Conservation (phyloP, 2,113 vertebrate genomes). For the Tylochromis polylepis region DNA sequence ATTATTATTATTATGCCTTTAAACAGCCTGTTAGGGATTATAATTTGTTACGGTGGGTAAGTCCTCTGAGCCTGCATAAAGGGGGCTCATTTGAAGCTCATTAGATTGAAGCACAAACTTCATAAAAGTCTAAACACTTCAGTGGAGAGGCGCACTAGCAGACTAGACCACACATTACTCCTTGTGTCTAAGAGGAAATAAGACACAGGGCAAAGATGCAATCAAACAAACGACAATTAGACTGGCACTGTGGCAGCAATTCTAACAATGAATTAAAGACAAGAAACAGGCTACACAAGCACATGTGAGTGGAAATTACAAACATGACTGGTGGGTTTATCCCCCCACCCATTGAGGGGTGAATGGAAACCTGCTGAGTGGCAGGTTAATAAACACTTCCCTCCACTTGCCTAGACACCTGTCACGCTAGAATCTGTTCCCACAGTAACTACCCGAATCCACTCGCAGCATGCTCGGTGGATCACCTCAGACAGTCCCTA, state of each 20-base stretch:
- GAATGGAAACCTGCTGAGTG: slow-evolving; percentile 20
- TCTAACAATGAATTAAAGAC: not conserved
- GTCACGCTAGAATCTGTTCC: slow-evolving; percentile 9
- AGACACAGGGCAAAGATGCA: not conserved
- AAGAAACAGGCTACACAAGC: not conserved
- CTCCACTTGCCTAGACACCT: not conserved
- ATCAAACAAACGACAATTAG: not conserved
- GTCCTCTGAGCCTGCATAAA: accelerated
- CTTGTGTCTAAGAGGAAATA: not conserved
- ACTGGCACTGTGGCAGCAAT: not conserved
- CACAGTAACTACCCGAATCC: not conserved
- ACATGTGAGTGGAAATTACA: not conserved
- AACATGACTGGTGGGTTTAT: not conserved
- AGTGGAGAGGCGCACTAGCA: not conserved
- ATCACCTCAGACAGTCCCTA: not conserved
- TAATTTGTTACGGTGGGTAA: not conserved
- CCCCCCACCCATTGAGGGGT: not conserved
- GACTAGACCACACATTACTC: not conserved
- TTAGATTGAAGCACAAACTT: not conserved
- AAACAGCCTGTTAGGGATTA: not conserved
- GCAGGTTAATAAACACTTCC: slow-evolving; percentile 30
- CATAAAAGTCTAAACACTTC: not conserved
- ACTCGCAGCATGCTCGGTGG: not conserved
- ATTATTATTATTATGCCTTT: not conserved
- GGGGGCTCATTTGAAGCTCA: not conserved